Evolutionary conservation across 2,797 vertebrate genomes (phyloP).

Genomic region (Lepus oiostolus): DNA sequence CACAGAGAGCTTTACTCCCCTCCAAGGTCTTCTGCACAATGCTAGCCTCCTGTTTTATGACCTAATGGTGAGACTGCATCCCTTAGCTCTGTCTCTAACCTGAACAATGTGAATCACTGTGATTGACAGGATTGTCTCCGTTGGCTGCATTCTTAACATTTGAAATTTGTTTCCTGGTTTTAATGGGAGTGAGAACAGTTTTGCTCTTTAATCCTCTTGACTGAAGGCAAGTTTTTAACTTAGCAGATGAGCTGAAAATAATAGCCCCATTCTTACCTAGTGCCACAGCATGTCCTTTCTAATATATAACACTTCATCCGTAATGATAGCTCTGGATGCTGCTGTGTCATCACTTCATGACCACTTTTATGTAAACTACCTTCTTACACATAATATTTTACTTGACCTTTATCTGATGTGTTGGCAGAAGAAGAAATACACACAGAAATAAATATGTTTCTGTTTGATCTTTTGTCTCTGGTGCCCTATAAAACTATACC

Average conservation of each 20-base stretch:
- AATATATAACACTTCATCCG: neutral
- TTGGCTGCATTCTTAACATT: neutral
- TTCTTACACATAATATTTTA: neutral
- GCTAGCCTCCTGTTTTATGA: neutral
- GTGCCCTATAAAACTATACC: neutral
- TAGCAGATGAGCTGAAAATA: constrained; percentile 26
- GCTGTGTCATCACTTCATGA: neutral
- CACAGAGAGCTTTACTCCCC: neutral
- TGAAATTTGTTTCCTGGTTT: neutral
- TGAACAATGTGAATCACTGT: neutral
- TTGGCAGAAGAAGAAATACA: neutral
- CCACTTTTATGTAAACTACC: neutral
- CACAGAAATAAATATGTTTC: neutral
- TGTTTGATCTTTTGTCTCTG: constrained; percentile 25
- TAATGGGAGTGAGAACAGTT: neutral
- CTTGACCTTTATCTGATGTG: neutral
- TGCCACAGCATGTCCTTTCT: neutral
- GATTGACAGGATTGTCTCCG: neutral
- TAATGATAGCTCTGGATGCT: neutral
- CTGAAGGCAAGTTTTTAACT: neutral
- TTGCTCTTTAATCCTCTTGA: neutral
- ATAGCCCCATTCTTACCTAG: neutral
- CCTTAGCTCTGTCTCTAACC: neutral
- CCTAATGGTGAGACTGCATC: neutral
- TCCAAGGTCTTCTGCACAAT: neutral